Evolutionary conservation across 2,113 vertebrate genomes (phyloP).

Genomic region (Neodontobutis hainanensis): DNA sequence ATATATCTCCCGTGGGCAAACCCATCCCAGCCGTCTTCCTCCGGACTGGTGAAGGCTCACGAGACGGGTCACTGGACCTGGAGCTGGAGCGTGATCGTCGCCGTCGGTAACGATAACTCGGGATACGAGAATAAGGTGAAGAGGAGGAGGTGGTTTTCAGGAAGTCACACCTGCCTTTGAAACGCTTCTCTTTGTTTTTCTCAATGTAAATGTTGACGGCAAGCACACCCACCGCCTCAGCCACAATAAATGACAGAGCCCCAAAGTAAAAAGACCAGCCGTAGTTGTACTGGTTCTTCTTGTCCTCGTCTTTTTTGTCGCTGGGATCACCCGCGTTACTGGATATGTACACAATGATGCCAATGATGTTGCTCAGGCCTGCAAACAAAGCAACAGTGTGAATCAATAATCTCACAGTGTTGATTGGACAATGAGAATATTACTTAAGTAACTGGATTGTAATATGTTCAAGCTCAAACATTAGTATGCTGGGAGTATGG

Average conservation of each 20-base stretch:
- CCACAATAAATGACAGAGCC: slow-evolving; percentile 96
- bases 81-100: slow-evolving; percentile 92
- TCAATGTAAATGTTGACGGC: slow-evolving; percentile 98
- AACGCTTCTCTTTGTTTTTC: slow-evolving; percentile 92
- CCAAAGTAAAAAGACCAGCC: slow-evolving; percentile 99
- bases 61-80: slow-evolving; percentile 89
- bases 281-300: slow-evolving; percentile 95
- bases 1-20: slow-evolving; percentile 89
- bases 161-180: slow-evolving; percentile 86
- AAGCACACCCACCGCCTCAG: slow-evolving; percentile 93
- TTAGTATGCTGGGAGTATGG: background rate
- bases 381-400: background rate
- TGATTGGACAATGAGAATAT: no score
- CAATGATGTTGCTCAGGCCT: slow-evolving; percentile 99
- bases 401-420: no score
- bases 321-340: slow-evolving; percentile 97
- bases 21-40: slow-evolving; percentile 74
- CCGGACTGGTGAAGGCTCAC: slow-evolving; percentile 86
- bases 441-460: background rate
- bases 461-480: background rate
- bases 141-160: slow-evolving; percentile 87
- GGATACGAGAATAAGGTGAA: slow-evolving; percentile 96
- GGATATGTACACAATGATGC: slow-evolving; percentile 99
- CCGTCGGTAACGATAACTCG: slow-evolving; percentile 90
- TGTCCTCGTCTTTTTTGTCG: slow-evolving; percentile 95